Conservation (phyloP, 2,888 invertebrate species). For the Eupithecia inturbata region DNA sequence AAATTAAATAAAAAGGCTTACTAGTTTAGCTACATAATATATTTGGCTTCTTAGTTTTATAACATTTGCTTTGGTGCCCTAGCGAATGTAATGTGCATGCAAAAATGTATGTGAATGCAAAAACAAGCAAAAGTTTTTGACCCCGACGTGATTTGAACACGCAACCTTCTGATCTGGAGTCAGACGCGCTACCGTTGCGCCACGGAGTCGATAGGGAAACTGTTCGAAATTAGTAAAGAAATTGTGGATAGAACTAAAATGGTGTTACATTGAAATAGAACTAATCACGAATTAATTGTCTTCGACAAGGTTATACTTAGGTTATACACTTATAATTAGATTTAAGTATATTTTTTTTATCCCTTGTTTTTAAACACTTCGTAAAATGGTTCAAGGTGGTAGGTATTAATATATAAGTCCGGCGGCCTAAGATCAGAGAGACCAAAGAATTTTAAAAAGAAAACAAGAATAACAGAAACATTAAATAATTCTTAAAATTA, state of each 20-base stretch:
- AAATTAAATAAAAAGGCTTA: too few species aligned
- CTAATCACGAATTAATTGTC: too few species aligned
- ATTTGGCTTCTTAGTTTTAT: too few species aligned
- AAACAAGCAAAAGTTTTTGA: constrained; percentile 74
- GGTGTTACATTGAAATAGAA: not conserved
- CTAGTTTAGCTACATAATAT: too few species aligned
- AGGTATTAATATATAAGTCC: not conserved
- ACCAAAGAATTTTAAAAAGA: constrained; percentile 7
- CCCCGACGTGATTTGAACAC: constrained; percentile 99
- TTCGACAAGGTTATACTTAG: too few species aligned
- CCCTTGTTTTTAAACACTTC: too few species aligned
- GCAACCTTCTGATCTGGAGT: constrained; percentile 99
- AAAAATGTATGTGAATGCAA: not conserved
- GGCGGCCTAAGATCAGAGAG: not conserved
- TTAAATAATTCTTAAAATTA: constrained; percentile 21
- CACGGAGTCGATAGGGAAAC: constrained; percentile 87
- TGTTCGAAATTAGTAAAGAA: constrained; percentile 18
- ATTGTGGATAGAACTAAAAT: not conserved
- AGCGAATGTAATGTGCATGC: not conserved
- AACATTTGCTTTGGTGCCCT: not conserved
- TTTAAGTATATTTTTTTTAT: too few species aligned
- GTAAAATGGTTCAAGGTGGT: too few species aligned
- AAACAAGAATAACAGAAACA: constrained; percentile 2
- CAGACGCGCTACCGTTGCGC: constrained; percentile 99
- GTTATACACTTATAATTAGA: too few species aligned